Evolutionary conservation across 1,140 invertebrate species (phyloP).

Genomic region (Drosophila prosaltans): DNA sequence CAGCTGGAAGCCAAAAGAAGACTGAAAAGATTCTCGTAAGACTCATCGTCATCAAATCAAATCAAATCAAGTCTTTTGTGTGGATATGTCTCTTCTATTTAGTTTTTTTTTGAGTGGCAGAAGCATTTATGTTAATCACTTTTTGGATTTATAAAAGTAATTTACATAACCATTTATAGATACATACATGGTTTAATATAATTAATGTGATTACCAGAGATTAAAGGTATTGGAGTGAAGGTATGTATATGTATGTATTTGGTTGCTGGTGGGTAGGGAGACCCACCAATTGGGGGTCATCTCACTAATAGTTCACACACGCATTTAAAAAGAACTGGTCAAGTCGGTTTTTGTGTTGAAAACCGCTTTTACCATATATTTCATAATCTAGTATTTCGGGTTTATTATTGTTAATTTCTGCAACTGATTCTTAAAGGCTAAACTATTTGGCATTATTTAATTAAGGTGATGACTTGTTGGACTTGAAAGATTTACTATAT

Average conservation of each 20-base stretch:
- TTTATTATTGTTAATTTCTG: conserved; percentile 48
- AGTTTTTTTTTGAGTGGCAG: conserved; percentile 9
- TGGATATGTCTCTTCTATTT: neutral
- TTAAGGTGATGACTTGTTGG: conserved; percentile 50
- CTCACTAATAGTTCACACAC: conserved; percentile 54
- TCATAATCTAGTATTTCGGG: conserved; percentile 64
- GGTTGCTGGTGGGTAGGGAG: neutral
- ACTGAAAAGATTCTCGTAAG: conserved; percentile 34
- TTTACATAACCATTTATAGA: conserved; percentile 25
- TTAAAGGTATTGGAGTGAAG: neutral
- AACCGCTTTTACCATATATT: conserved; percentile 21
- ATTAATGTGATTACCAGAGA: conserved; percentile 30
- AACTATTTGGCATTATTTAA: conserved; percentile 67
- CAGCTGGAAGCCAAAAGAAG: conserved; percentile 23
- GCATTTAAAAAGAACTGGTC: conserved; percentile 52
- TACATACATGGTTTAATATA: conserved; percentile 10
- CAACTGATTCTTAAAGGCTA: conserved; percentile 66
- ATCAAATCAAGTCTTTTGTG: conserved; percentile 18
- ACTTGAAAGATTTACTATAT: conserved; percentile 55
- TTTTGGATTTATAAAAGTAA: neutral
- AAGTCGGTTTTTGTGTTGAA: conserved; percentile 35
- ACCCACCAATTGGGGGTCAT: conserved; percentile 13
- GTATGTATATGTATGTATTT: neutral
- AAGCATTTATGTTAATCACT: conserved; percentile 35
- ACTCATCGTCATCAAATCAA: neutral